Percentiles rank a stretch among this genome's conserved stretches.
phyloP scores from a whole-genome alignment of 2,888 invertebrate species.

The Drosophila algonquin region DNA sequence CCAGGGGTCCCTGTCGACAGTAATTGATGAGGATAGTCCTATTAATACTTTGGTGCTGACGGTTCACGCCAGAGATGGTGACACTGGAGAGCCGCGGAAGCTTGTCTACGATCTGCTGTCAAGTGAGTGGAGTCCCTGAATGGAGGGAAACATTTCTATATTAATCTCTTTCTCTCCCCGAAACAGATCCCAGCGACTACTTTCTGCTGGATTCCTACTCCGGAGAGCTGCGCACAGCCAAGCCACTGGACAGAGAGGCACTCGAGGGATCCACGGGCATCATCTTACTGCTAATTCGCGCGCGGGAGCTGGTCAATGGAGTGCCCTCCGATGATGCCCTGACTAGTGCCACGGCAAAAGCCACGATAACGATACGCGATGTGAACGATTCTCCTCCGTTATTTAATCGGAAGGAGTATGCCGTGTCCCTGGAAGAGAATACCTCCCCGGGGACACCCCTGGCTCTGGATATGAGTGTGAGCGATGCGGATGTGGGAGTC shows the following conservation, averaged over 20 bases:
- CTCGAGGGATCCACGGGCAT: conserved; percentile 91
- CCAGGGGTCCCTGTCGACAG: conserved; percentile 90
- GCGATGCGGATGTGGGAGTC: conserved; percentile 93
- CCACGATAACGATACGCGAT: conserved; percentile 93
- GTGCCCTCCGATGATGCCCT: conserved; percentile 87
- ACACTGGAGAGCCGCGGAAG: conserved; percentile 91
- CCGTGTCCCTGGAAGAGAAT: conserved; percentile 92
- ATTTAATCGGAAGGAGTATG: conserved; percentile 92
- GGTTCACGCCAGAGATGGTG: conserved; percentile 92
- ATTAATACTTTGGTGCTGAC: conserved; percentile 92
- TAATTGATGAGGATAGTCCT: conserved; percentile 92
- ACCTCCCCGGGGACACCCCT: conserved; percentile 91
- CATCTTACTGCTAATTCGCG: conserved; percentile 90
- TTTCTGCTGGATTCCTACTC: conserved; percentile 91
- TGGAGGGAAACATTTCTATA: neutral
- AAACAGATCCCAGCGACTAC: conserved; percentile 92
- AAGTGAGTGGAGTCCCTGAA: conserved; percentile 85
- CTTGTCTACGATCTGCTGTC: conserved; percentile 91
- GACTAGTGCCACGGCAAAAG: conserved; percentile 89
- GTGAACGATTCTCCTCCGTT: conserved; percentile 95
- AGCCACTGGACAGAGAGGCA: conserved; percentile 93
- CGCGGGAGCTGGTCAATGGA: conserved; percentile 91
- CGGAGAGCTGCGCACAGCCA: conserved; percentile 93
- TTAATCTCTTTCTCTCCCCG: rapidly evolving
- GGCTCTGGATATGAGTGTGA: conserved; percentile 93